A percentile compares a stretch with the other conserved stretches of the same genome.
These are phyloP conservation scores for Chaetophractus vellerosus DNA, from an alignment of 2,797 vertebrate species.

Conservation along the genomic window DNA sequence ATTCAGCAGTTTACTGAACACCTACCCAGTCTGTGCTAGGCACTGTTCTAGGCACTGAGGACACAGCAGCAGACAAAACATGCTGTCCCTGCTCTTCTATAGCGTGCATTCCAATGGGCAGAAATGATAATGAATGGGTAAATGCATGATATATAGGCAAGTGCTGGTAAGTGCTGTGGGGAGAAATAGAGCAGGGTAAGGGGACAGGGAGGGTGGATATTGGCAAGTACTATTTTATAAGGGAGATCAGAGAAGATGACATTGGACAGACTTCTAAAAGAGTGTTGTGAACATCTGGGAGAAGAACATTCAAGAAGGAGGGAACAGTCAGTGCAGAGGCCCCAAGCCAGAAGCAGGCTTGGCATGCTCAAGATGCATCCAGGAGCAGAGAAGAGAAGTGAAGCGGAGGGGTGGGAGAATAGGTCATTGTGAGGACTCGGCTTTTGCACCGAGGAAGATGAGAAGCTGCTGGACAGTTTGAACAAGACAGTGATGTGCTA, in stretches of 20 bases:
- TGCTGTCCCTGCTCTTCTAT: neutral
- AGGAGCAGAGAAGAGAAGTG: neutral
- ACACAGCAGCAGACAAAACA: neutral
- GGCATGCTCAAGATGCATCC: rapidly evolving
- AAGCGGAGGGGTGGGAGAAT: too few relatives aligned
- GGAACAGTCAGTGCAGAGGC: neutral
- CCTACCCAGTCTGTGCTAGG: neutral
- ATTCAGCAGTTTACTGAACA: neutral
- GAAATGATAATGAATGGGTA: neutral
- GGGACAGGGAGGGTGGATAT: neutral
- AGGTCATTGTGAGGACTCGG: neutral
- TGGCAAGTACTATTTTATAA: neutral
- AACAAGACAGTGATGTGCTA: too few relatives aligned
- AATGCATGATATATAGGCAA: neutral
- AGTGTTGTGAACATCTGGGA: neutral
- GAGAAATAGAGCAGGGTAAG: neutral
- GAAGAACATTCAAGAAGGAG: slow-evolving; percentile 48
- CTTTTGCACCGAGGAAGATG: neutral
- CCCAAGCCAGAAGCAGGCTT: neutral
- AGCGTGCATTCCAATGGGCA: neutral
- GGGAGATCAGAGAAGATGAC: neutral
- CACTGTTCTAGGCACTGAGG: neutral
- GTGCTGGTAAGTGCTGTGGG: neutral
- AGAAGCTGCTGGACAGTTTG: rapidly evolving
- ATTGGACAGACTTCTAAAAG: neutral